A percentile compares a stretch with the other conserved stretches of the same genome.
phyloP scores from a whole-genome alignment of 1,140 invertebrate genomes.

The Pentalonia nigronervosa region DNA sequence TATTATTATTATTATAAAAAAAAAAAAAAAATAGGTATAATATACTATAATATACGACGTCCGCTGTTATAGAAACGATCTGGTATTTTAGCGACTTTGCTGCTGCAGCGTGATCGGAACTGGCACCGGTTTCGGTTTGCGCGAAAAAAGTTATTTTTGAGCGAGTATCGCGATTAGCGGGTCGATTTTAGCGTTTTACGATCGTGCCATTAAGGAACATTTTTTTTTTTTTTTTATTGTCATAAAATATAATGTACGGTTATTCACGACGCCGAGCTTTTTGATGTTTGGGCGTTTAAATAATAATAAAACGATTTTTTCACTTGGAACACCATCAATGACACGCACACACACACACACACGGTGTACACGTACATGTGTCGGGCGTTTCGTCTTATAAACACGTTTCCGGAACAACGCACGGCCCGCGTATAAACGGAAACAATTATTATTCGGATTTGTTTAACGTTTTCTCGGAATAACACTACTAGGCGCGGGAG shows the following conservation, averaged over 20 bases:
- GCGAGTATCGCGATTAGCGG: constrained; percentile 28
- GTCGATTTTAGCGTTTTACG: constrained; percentile 37
- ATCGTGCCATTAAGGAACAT: constrained; percentile 22
- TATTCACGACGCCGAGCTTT: neutral
- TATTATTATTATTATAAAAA: too few relatives aligned
- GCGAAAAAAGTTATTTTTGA: constrained; percentile 31
- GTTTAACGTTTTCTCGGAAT: neutral
- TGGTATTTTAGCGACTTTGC: neutral
- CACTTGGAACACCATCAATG: constrained; percentile 34
- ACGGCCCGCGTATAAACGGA: neutral
- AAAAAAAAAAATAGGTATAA: too few relatives aligned
- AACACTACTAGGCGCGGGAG: neutral
- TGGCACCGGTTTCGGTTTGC: neutral
- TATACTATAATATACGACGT: neutral
- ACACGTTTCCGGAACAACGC: constrained; percentile 1
- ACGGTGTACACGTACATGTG: neutral
- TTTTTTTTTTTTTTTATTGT: constrained; percentile 45
- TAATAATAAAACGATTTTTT: neutral
- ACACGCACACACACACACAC: neutral
- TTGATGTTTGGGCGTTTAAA: constrained; percentile 45
- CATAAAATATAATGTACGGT: neutral
- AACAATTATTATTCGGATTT: neutral
- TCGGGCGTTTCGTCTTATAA: neutral
- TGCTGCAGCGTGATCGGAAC: neutral
- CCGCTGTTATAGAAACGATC: neutral